A percentile compares a stretch with the other conserved stretches of the same genome.
phyloP scores from a whole-genome alignment of 2,797 vertebrate genomes.

The Protonibea diacanthus region DNA sequence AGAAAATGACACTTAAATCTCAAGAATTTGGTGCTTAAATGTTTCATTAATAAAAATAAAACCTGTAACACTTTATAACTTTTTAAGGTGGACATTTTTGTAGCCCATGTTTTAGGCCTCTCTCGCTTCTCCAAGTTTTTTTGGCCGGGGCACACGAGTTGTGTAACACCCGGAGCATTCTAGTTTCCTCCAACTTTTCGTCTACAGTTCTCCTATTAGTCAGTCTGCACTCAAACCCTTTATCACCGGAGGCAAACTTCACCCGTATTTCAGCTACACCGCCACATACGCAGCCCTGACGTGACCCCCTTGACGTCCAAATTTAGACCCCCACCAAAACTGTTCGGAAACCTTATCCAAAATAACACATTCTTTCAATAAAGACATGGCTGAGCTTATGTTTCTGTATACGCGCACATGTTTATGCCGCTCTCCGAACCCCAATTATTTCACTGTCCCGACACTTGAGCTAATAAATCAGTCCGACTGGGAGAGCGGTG shows the following conservation, averaged over 20 bases:
- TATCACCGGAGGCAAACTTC: constrained; percentile 57
- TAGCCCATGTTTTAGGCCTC: constrained; percentile 23
- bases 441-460: constrained; percentile 74
- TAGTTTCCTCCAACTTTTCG: constrained; percentile 55
- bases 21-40: not conserved
- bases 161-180: constrained; percentile 57
- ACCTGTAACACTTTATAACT: not conserved
- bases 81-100: constrained; percentile 20
- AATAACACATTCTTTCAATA: constrained; percentile 82
- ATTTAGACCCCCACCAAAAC: constrained; percentile 55
- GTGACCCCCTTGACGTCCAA: constrained; percentile 26
- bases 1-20: constrained; percentile 4
- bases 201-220: constrained; percentile 69
- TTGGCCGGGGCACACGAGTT: constrained; percentile 35
- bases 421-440: constrained; percentile 63
- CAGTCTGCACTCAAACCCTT: constrained; percentile 63
- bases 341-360: constrained; percentile 65
- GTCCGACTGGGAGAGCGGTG: constrained; percentile 40
- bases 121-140: constrained; percentile 3
- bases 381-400: constrained; percentile 59
- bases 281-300: constrained; percentile 49
- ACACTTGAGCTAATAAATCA: constrained; percentile 79
- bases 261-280: constrained; percentile 40
- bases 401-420: constrained; percentile 55
- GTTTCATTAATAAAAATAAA: constrained; percentile 1